These are phyloP conservation scores for Turdus rufiventris DNA, from an alignment of 2,113 vertebrate species.

Conservation along the genomic window DNA sequence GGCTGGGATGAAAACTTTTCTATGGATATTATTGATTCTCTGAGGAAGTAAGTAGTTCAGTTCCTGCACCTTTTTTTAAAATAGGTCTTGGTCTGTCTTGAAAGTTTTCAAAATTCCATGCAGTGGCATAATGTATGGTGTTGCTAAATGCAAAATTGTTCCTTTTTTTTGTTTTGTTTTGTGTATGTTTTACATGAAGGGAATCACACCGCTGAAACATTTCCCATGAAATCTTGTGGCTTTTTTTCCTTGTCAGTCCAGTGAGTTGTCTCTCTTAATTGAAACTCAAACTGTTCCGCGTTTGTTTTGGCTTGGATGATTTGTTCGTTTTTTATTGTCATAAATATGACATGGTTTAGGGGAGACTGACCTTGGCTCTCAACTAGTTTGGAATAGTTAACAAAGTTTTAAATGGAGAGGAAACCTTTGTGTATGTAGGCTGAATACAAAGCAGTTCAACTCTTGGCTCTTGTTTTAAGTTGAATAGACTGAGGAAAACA, in stretches of 20 bases:
- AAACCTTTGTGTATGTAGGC: not conserved
- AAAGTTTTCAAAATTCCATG: not conserved
- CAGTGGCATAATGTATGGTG: accelerated
- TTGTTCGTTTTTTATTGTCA: not conserved
- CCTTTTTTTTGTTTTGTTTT: not conserved
- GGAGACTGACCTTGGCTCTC: not conserved
- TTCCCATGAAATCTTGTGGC: accelerated
- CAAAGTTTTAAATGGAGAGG: not conserved
- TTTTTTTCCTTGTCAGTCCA: not conserved
- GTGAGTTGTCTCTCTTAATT: not conserved
- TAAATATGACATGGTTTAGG: not conserved
- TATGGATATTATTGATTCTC: constrained; percentile 94
- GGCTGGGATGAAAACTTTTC: constrained; percentile 99
- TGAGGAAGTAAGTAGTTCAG: constrained; percentile 83
- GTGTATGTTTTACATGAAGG: not conserved
- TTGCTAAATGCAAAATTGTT: not conserved
- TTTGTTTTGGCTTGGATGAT: not conserved
- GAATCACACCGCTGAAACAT: not conserved
- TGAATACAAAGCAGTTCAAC: not conserved
- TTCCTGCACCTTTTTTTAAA: not conserved
- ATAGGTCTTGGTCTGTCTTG: not conserved
- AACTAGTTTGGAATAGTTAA: not conserved
- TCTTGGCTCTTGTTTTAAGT: not conserved
- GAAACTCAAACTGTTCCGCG: not conserved
- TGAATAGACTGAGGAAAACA: not conserved